Base-by-base conservation (phyloP, 2,888 invertebrate genomes). In the Aethes cnicana region DNA sequence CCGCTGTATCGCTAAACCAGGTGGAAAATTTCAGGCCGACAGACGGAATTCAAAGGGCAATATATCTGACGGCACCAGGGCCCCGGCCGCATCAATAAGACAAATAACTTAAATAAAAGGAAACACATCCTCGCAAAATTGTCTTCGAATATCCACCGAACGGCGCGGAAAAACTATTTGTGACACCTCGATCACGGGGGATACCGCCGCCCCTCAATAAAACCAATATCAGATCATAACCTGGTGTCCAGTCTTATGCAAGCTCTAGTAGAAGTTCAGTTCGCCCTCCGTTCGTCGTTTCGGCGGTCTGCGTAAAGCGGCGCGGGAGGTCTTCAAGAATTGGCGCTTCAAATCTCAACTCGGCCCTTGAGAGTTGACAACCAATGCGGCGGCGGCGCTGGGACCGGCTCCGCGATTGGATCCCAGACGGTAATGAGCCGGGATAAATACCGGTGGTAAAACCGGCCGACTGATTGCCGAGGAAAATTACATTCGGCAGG, bases 381-480 rank as follows among this genome's bases (percentile, higher is more conserved):
- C 81, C 83, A 78, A 82, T 80, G 76, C 69, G 73, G 70, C 72
- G 70, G 64, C 56, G 61, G 66, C 58, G 61, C 63, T n/a, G 68
- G 66, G 67, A 64, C 61, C 61, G 64, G 62, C 57, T 59, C 65
- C 67, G 62, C 74, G 75, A 81, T 83, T 81, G 81, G 82, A 78
- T 81, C 72, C 65, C 64, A 66, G 62, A 58, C 66, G 62, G 69
- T 81, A 81, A 83, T 83, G 78, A 82, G 73, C 71, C 68, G 74
- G 77, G 74, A 84, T 83, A 81, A 82, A 82, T 81, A 80, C 78
- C 74, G 59, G 33, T 60, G 73, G 71, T 75, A 76, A 74, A 77
- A 74, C 72, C 65, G 36, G 66, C 66, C 67, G 69, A 67, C 70
- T 74, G 76, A 78, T 80, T 77, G 77, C 75, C 64, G 63, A 43